phyloP scores from a whole-genome alignment of 2,113 vertebrate species.

The Meles meles region DNA sequence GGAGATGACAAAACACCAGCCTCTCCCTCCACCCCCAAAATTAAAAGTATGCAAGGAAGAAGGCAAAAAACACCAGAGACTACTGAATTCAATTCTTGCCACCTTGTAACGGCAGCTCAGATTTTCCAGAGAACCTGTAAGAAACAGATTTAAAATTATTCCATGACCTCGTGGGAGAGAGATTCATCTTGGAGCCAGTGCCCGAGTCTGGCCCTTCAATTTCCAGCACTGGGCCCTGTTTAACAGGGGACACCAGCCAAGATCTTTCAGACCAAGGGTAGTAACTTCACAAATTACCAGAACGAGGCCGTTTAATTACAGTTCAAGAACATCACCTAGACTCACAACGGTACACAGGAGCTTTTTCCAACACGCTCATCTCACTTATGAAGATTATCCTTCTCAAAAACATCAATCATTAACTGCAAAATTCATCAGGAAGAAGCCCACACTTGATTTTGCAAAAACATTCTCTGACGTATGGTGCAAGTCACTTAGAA shows the following conservation, averaged over 20 bases:
- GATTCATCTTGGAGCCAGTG: neutral
- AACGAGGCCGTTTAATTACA: neutral
- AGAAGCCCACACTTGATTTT: neutral
- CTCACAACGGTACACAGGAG: neutral
- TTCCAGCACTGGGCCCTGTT: neutral
- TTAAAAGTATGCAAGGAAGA: neutral
- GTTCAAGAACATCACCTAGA: neutral
- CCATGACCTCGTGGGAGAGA: slow-evolving; percentile 13
- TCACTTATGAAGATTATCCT: neutral
- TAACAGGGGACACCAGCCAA: neutral
- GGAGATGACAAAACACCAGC: neutral
- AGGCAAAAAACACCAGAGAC: neutral
- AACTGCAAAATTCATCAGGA: neutral
- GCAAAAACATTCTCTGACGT: neutral
- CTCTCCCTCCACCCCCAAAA: neutral
- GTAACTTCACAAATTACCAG: neutral
- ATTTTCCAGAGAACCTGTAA: slow-evolving; percentile 53
- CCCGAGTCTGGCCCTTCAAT: neutral
- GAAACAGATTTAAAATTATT: slow-evolving; percentile 48
- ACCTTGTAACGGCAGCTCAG: slow-evolving; percentile 37
- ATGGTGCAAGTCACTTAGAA: neutral
- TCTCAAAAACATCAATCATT: neutral
- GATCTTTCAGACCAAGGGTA: neutral
- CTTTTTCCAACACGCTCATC: neutral
- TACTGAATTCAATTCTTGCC: slow-evolving; percentile 5